Conservation (phyloP, 2,888 invertebrate genomes). For the Meiosimyza platycephala region DNA sequence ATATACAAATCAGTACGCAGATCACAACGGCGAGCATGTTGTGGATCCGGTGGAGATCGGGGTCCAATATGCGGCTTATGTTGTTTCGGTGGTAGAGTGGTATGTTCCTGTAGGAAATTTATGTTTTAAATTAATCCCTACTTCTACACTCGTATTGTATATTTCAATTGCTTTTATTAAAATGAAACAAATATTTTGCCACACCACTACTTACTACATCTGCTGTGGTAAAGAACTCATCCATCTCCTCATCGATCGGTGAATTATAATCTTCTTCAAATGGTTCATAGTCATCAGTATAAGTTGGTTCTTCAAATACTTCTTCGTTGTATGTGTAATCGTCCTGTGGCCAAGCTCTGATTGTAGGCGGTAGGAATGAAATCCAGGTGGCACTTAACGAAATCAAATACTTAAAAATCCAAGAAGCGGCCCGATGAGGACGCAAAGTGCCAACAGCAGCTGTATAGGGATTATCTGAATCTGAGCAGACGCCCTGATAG, state of each 20-base stretch:
- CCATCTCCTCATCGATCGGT: slow-evolving; percentile 63
- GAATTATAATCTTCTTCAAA: slow-evolving; percentile 63
- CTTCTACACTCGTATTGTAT: no score
- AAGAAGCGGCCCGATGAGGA: slow-evolving; percentile 59
- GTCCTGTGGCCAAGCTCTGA: slow-evolving; percentile 65
- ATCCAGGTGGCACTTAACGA: slow-evolving; percentile 63
- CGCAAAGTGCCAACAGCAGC: slow-evolving; percentile 60
- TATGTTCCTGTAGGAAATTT: slow-evolving; percentile 57
- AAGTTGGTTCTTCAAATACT: slow-evolving; percentile 61
- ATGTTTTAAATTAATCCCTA: no score
- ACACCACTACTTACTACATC: slow-evolving; percentile 57
- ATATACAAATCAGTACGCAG: slow-evolving; percentile 89
- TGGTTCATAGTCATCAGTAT: slow-evolving; percentile 64
- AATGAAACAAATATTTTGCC: background rate
- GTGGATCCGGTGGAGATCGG: slow-evolving; percentile 70
- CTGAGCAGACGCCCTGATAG: slow-evolving; percentile 88
- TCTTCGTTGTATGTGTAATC: slow-evolving; percentile 64
- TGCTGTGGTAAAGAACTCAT: slow-evolving; percentile 63
- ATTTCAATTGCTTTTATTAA: no score
- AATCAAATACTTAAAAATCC: slow-evolving; percentile 62
- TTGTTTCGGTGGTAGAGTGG: slow-evolving; percentile 63
- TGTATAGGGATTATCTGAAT: slow-evolving; percentile 71
- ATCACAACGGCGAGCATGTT: slow-evolving; percentile 83
- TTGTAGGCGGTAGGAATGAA: slow-evolving; percentile 59
- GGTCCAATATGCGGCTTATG: slow-evolving; percentile 61